These are phyloP conservation scores for Rhabdophis nuchalis DNA, from an alignment of 2,797 vertebrate genomes.

Conservation along the genomic window DNA sequence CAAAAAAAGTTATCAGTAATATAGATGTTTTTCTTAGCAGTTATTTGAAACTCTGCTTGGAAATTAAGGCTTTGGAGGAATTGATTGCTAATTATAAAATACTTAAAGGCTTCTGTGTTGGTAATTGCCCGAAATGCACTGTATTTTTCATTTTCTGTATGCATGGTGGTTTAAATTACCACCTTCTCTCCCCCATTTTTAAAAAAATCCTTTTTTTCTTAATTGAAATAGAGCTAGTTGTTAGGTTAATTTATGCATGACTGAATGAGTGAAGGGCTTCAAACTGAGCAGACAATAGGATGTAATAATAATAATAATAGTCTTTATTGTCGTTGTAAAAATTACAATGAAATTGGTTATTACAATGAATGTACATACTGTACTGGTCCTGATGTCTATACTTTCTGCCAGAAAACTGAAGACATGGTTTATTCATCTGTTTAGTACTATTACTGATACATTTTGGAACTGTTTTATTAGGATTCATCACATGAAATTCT, in stretches of 20 bases:
- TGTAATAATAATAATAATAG: too few species aligned
- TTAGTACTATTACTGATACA: not conserved
- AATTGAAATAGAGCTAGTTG: not conserved
- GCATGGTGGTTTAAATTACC: not conserved
- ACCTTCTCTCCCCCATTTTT: not conserved
- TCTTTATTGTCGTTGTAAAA: too few species aligned
- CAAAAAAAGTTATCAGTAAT: not conserved
- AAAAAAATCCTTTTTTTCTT: not conserved
- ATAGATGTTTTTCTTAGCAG: not conserved
- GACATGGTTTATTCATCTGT: not conserved
- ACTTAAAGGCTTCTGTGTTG: not conserved
- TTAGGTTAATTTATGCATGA: not conserved
- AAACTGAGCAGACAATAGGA: not conserved
- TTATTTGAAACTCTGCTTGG: not conserved
- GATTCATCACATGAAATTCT: not conserved
- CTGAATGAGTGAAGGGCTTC: not conserved
- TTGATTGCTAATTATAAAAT: not conserved
- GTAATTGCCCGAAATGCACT: not conserved
- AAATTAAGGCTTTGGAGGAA: not conserved
- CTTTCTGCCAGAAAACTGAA: not conserved
- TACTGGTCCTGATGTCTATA: not conserved
- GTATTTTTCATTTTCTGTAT: not conserved
- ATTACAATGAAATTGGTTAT: too few species aligned
- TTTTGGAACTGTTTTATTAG: not conserved
- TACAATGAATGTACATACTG: not conserved